Conservation (phyloP, 1,140 invertebrate genomes). For the Sitobion miscanthi region DNA sequence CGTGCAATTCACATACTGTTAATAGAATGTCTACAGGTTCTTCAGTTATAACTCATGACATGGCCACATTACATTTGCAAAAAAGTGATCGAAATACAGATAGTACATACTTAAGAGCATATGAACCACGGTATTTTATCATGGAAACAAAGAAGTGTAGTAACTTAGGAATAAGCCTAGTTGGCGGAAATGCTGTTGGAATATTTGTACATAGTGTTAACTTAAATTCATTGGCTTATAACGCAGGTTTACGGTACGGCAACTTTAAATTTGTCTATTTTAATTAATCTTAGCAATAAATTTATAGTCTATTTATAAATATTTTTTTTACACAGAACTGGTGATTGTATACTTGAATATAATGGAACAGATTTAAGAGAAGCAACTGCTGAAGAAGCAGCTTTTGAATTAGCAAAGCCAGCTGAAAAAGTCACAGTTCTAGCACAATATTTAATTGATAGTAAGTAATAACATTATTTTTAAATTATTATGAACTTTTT, state of each 20-base stretch:
- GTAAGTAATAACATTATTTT: slow-evolving; percentile 65
- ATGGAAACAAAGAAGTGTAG: slow-evolving; percentile 89
- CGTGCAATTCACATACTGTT: slow-evolving; percentile 81
- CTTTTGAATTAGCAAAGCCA: slow-evolving; percentile 87
- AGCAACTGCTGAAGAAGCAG: slow-evolving; percentile 93
- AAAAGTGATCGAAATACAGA: slow-evolving; percentile 50
- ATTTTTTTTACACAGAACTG: slow-evolving; percentile 66
- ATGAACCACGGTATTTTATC: slow-evolving; percentile 79
- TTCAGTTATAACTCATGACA: slow-evolving; percentile 60
- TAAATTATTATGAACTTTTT: slow-evolving; percentile 29
- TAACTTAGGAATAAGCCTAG: slow-evolving; percentile 87
- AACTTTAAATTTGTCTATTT: not conserved
- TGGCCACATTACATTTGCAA: slow-evolving; percentile 29
- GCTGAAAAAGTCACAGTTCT: slow-evolving; percentile 84
- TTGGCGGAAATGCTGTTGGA: slow-evolving; percentile 94
- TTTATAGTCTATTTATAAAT: slow-evolving; percentile 40
- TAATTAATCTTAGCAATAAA: not conserved
- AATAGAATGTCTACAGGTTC: slow-evolving; percentile 68
- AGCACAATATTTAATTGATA: slow-evolving; percentile 75
- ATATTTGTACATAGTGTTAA: slow-evolving; percentile 95
- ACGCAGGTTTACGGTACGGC: slow-evolving; percentile 70
- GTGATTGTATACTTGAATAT: slow-evolving; percentile 90
- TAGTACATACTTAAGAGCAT: slow-evolving; percentile 55
- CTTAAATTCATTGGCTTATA: slow-evolving; percentile 82
- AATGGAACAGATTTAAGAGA: slow-evolving; percentile 88